These are phyloP conservation scores for Aelia acuminata DNA, from an alignment of 2,888 invertebrate genomes.

Conservation along the genomic window DNA sequence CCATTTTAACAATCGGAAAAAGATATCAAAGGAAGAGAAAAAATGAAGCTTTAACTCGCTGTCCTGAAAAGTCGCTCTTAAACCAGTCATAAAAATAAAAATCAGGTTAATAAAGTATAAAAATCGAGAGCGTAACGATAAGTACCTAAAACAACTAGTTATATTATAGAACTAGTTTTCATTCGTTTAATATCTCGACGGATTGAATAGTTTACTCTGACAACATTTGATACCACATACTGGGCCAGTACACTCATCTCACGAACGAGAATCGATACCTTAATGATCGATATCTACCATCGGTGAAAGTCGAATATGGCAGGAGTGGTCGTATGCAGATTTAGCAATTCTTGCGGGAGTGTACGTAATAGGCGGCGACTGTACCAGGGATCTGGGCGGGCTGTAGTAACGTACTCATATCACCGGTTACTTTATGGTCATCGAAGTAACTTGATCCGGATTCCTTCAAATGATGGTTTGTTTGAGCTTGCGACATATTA, in stretches of 20 bases:
- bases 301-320: constrained; percentile 9
- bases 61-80: too few relatives aligned
- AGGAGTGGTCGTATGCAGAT: not conserved
- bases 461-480: not conserved
- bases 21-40: too few relatives aligned
- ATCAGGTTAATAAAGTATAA: too few relatives aligned
- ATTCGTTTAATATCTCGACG: too few relatives aligned
- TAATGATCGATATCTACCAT: constrained; percentile 7
- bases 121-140: too few relatives aligned
- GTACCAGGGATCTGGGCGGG: not conserved
- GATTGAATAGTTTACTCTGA: too few relatives aligned
- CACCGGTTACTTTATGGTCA: not conserved
- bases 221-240: not conserved
- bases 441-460: not conserved
- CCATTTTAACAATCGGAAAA: too few relatives aligned
- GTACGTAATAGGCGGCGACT: not conserved
- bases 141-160: too few relatives aligned
- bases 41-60: too few relatives aligned
- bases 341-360: not conserved
- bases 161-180: too few relatives aligned
- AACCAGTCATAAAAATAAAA: too few relatives aligned
- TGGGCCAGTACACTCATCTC: not conserved
- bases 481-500: not conserved
- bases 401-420: not conserved
- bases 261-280: not conserved